A percentile compares a stretch with the other conserved stretches of the same genome.
Evolutionary conservation across 2,113 vertebrate genomes (phyloP).

Genomic region (Urocynchramus pylzowi): DNA sequence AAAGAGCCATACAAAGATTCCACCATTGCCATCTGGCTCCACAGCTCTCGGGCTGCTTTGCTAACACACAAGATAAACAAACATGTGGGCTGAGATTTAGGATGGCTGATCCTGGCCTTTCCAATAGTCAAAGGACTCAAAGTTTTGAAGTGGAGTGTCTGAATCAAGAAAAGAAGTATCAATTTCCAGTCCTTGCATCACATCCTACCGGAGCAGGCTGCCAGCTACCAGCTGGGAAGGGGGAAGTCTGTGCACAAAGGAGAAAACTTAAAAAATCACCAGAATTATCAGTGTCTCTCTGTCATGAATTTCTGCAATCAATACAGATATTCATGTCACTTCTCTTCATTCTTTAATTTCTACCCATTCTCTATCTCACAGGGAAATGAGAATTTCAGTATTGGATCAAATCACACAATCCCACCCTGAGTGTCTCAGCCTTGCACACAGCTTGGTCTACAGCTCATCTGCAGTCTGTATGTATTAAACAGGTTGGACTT

Average conservation of each 20-base stretch:
- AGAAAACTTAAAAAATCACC: background rate
- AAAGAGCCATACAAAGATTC: slow-evolving; percentile 1
- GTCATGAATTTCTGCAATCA: background rate
- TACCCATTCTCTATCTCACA: background rate
- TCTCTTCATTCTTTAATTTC: background rate
- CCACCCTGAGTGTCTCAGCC: background rate
- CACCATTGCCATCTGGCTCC: slow-evolving; percentile 47
- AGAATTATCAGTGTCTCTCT: background rate
- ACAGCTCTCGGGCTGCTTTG: slow-evolving; percentile 19
- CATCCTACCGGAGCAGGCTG: background rate
- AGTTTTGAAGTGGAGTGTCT: slow-evolving; percentile 25
- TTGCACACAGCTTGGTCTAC: fast-evolving
- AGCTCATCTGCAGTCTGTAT: background rate
- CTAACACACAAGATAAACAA: background rate
- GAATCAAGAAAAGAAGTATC: slow-evolving; percentile 36
- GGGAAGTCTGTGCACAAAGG: background rate
- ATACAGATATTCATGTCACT: background rate
- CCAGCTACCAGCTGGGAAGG: slow-evolving; percentile 7
- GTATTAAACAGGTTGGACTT: background rate
- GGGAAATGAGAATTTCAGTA: background rate
- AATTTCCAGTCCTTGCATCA: slow-evolving; percentile 21
- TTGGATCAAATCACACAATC: background rate
- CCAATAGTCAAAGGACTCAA: slow-evolving; percentile 47
- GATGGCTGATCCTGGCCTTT: slow-evolving; percentile 41
- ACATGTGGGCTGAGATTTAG: slow-evolving; percentile 11